Evolutionary conservation across 2,888 invertebrate genomes (phyloP).

Genomic region (Patella pellucida): DNA sequence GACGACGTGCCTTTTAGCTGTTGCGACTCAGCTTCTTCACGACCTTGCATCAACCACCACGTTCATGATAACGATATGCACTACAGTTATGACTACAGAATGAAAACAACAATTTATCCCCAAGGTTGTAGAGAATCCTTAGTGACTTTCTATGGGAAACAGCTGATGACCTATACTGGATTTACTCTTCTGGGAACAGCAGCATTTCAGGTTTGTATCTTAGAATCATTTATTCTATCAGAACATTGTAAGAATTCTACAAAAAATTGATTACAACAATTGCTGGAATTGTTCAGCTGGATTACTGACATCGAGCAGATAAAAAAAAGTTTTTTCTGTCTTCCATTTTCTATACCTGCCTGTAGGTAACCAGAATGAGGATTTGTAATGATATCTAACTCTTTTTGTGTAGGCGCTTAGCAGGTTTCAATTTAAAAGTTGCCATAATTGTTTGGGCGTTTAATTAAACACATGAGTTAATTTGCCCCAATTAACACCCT

Average conservation of each 20-base stretch:
- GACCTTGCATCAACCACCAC: slow-evolving; percentile 63
- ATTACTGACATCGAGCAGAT: background rate
- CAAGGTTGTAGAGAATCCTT: slow-evolving; percentile 49
- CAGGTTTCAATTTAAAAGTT: too few species aligned
- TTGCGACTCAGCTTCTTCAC: slow-evolving; percentile 48
- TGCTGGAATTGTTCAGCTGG: background rate
- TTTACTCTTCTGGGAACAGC: slow-evolving; percentile 38
- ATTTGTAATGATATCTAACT: too few species aligned
- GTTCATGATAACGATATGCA: slow-evolving; percentile 53
- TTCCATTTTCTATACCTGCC: too few species aligned
- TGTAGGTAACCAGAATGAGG: too few species aligned
- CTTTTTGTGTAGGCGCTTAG: too few species aligned
- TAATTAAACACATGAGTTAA: too few species aligned
- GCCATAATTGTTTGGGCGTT: too few species aligned
- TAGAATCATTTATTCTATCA: too few species aligned
- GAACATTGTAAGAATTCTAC: too few species aligned
- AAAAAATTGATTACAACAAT: background rate
- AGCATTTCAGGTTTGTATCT: slow-evolving; percentile 43
- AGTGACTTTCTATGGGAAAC: slow-evolving; percentile 44
- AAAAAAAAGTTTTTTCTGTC: background rate
- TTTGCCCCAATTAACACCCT: too few species aligned
- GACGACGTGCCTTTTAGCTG: slow-evolving; percentile 68
- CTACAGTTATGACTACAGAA: slow-evolving; percentile 54
- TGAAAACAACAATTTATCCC: slow-evolving; percentile 42
- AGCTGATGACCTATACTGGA: slow-evolving; percentile 42